These are phyloP conservation scores for Drosophila bocqueti DNA, from an alignment of 1,140 invertebrate species.

Conservation along the genomic window DNA sequence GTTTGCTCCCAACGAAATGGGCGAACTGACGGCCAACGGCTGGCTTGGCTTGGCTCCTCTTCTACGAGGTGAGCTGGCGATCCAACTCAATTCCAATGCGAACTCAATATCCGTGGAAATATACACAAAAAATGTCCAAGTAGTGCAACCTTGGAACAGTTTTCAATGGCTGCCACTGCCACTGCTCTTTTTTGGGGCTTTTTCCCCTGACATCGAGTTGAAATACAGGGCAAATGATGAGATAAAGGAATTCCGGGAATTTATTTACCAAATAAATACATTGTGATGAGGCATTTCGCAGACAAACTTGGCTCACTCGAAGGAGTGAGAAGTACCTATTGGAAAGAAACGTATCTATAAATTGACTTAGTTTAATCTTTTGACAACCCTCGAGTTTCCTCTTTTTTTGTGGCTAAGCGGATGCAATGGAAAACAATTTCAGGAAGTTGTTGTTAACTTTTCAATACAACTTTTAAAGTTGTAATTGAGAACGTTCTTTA, in stretches of 20 bases:
- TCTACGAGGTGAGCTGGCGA: constrained; percentile 32
- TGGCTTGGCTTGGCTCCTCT: neutral
- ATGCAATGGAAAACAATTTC: neutral
- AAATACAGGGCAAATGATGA: constrained; percentile 14
- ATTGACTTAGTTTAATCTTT: constrained; percentile 18
- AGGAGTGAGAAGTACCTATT: neutral
- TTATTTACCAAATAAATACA: constrained; percentile 41
- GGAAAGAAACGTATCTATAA: constrained; percentile 10
- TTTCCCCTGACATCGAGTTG: constrained; percentile 18
- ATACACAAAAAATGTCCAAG: constrained; percentile 44
- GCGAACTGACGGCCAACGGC: constrained; percentile 5
- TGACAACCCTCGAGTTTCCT: constrained; percentile 10
- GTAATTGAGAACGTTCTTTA: neutral
- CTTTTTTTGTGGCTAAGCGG: neutral
- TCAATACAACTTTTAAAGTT: neutral
- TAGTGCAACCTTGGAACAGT: constrained; percentile 50
- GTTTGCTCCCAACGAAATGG: constrained; percentile 39
- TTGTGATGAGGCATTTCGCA: constrained; percentile 30
- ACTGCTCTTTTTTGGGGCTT: constrained; percentile 3
- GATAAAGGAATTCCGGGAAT: constrained; percentile 37
- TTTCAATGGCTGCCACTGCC: constrained; percentile 13
- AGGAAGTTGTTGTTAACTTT: neutral
- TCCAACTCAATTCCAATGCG: constrained; percentile 48
- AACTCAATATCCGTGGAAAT: constrained; percentile 47
- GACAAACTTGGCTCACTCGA: neutral